Evolutionary conservation across 2,888 invertebrate genomes (phyloP).

Genomic region (Temnothorax rugatulus): DNA sequence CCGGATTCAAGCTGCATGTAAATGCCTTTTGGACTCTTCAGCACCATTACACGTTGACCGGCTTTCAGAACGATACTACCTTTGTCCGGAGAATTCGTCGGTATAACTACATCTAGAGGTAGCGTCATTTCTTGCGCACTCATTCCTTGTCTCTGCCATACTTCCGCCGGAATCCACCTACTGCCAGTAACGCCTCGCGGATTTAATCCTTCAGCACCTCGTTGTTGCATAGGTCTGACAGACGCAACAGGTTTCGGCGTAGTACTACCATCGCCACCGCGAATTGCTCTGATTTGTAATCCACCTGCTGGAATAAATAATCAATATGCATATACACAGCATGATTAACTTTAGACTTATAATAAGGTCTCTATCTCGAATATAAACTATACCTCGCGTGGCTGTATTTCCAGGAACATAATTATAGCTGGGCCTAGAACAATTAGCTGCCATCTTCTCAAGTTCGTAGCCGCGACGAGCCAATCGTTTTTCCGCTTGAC

Average conservation of each 20-base stretch:
- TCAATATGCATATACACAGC: background rate
- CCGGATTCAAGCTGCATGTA: conserved; percentile 98
- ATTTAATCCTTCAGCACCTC: conserved; percentile 84
- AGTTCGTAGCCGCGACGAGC: conserved; percentile 97
- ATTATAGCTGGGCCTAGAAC: conserved; percentile 87
- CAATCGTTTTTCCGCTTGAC: conserved; percentile 96
- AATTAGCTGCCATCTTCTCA: conserved; percentile 94
- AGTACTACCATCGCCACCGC: conserved; percentile 88
- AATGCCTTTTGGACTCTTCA: conserved; percentile 98
- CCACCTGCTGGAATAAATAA: conserved; percentile 79
- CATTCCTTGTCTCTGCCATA: conserved; percentile 97
- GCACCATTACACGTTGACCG: conserved; percentile 97
- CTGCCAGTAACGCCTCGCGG: conserved; percentile 87
- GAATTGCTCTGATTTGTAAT: conserved; percentile 88
- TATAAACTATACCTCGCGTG: conserved; percentile 80
- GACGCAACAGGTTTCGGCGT: conserved; percentile 90
- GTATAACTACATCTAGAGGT: conserved; percentile 97
- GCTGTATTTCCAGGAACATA: conserved; percentile 85
- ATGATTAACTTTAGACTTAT: conserved; percentile 21
- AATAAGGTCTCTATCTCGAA: conserved; percentile 19
- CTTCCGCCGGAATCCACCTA: conserved; percentile 95
- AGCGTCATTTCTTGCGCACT: conserved; percentile 98
- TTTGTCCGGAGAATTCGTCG: conserved; percentile 95
- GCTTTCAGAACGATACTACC: conserved; percentile 96
- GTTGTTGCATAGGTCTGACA: conserved; percentile 93